These are phyloP conservation scores for Alosa sapidissima DNA, from an alignment of 2,797 vertebrate genomes.

Conservation along the genomic window DNA sequence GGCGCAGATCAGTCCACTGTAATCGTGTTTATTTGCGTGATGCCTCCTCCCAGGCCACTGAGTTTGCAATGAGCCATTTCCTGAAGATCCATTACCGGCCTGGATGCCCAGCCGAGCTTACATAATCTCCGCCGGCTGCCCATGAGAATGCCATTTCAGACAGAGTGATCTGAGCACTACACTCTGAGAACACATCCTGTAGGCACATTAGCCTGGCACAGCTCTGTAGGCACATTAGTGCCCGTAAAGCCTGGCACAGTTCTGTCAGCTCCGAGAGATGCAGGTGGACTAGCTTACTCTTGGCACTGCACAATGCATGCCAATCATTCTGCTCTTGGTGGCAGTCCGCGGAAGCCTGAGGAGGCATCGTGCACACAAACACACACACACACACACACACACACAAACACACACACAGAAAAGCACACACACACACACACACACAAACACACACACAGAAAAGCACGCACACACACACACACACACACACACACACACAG, in stretches of 20 bases:
- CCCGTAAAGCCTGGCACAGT: conserved; percentile 43
- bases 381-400: conserved; percentile 5
- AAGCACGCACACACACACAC: not conserved
- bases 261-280: conserved; percentile 35
- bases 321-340: not conserved
- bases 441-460: conserved; percentile 11
- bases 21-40: conserved; percentile 55
- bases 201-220: conserved; percentile 32
- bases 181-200: conserved; percentile 56
- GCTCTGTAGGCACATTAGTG: conserved; percentile 44
- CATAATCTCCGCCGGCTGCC: conserved; percentile 49
- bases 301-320: not conserved
- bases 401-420: not conserved
- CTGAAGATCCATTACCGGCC: conserved; percentile 37
- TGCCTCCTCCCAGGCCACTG: conserved; percentile 41
- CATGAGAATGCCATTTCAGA: conserved; percentile 55
- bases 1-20: conserved; percentile 42
- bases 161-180: conserved; percentile 62
- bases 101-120: conserved; percentile 51
- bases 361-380: conserved; percentile 4
- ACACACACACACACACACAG: not conserved
- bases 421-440: not conserved
- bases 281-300: not conserved
- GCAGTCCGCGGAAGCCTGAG: not conserved
- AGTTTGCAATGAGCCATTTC: conserved; percentile 47